phyloP scores from a whole-genome alignment of 2,797 vertebrate genomes.

The Trematomus bernacchii region DNA sequence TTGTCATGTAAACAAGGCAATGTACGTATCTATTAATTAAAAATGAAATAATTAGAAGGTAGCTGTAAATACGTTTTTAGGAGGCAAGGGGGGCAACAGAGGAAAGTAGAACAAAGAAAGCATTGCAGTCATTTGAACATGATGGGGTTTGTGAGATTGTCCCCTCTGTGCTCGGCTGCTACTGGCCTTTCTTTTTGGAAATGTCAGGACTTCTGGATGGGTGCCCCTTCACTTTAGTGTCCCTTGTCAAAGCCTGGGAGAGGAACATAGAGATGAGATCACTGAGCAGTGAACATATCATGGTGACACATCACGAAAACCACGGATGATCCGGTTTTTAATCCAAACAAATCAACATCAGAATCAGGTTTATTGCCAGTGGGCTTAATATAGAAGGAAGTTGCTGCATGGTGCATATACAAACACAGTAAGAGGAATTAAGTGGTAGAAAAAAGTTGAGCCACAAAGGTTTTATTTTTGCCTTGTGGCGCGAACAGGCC shows the following conservation, averaged over 20 bases:
- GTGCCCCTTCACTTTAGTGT: constrained; percentile 44
- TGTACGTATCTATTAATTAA: no score
- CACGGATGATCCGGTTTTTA: constrained; percentile 22
- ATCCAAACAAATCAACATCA: constrained; percentile 11
- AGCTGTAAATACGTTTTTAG: neutral
- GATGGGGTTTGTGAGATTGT: constrained; percentile 25
- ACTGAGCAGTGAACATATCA: constrained; percentile 49
- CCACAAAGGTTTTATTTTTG: no score
- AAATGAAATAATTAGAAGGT: neutral
- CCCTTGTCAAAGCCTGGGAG: constrained; percentile 45
- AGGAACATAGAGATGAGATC: constrained; percentile 49
- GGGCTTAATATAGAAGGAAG: no score
- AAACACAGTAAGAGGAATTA: no score
- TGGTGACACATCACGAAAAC: constrained; percentile 6
- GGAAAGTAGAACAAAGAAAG: constrained; percentile 10
- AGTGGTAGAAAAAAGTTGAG: no score
- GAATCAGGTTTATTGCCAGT: no score
- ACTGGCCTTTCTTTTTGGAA: constrained; percentile 38
- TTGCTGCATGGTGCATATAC: no score
- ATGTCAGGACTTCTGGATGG: constrained; percentile 54
- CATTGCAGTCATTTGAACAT: constrained; percentile 17
- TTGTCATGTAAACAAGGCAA: no score
- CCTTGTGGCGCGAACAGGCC: no score
- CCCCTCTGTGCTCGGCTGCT: constrained; percentile 17
- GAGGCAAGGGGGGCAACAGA: neutral